A percentile compares a stretch with the other conserved stretches of the same genome.
phyloP scores from a whole-genome alignment of 2,888 invertebrate genomes.

The Cataglyphis cursor region DNA sequence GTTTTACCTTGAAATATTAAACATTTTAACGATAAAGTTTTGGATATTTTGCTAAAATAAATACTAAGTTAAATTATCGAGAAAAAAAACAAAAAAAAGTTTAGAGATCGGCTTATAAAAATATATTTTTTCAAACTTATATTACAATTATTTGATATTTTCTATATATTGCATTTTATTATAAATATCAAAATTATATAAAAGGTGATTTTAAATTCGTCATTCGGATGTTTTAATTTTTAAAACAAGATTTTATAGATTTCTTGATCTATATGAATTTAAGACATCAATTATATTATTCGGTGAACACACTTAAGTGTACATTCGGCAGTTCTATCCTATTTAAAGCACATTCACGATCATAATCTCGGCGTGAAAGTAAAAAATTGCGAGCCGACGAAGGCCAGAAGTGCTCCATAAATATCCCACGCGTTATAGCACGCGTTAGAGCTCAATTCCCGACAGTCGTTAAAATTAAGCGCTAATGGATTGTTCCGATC shows the following conservation, averaged over 20 bases:
- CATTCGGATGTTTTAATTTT: not conserved
- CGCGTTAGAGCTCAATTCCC: conserved; percentile 36
- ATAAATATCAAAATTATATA: not conserved
- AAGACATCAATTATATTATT: not conserved
- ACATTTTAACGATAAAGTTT: not conserved
- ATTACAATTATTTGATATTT: not conserved
- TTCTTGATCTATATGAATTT: not conserved
- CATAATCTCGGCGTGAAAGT: conserved; percentile 34
- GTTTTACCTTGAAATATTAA: not conserved
- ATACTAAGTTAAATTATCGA: not conserved
- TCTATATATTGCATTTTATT: not conserved
- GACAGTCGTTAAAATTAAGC: conserved; percentile 44
- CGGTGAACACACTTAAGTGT: not conserved
- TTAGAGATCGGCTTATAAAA: not conserved
- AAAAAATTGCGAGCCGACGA: conserved; percentile 29
- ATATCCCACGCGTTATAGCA: conserved; percentile 35
- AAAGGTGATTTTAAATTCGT: not conserved
- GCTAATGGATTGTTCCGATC: conserved; percentile 48
- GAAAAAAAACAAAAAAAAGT: not conserved
- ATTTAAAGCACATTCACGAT: conserved; percentile 30
- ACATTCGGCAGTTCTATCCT: conserved; percentile 24
- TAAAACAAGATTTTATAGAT: not conserved
- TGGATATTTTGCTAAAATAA: not conserved
- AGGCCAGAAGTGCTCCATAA: conserved; percentile 22
- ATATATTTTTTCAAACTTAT: not conserved